phyloP scores from a whole-genome alignment of 53 echinoderm and acorn worm species.

The Arbacia lixula region DNA sequence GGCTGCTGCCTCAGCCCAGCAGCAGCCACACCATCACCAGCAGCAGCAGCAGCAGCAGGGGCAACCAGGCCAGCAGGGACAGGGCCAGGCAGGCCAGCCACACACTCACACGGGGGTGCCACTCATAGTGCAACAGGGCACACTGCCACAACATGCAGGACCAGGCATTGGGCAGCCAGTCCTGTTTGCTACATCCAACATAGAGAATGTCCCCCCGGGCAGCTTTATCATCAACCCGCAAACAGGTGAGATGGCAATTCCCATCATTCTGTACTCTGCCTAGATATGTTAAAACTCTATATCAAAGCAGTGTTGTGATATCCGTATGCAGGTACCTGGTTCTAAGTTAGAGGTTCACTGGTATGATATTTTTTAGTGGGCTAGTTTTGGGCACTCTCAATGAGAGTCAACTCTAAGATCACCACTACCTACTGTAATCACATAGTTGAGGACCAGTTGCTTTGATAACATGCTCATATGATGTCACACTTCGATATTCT shows the following conservation, averaged over 20 bases:
- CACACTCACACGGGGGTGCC: conserved; percentile 60
- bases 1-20: conserved; percentile 39
- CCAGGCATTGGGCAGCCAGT: conserved; percentile 64
- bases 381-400: no score
- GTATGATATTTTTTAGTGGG: no score
- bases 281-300: no score
- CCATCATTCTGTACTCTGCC: no score
- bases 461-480: no score
- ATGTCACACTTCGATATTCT: no score
- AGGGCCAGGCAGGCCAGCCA: conserved; percentile 43
- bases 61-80: conserved; percentile 62
- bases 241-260: conserved; percentile 89
- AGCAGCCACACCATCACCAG: conserved; percentile 35
- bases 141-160: conserved; percentile 60
- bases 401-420: no score
- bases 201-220: conserved; percentile 99
- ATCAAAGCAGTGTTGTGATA: no score
- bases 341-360: no score
- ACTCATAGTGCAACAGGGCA: conserved; percentile 69
- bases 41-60: conserved; percentile 61
- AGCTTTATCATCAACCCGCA: conserved; percentile 93
- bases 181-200: conserved; percentile 91
- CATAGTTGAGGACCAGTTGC: no score
- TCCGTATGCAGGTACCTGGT: no score
- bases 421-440: no score